phyloP scores from a whole-genome alignment of 1,140 invertebrate genomes.

The Lordiphosa clarofinis region DNA sequence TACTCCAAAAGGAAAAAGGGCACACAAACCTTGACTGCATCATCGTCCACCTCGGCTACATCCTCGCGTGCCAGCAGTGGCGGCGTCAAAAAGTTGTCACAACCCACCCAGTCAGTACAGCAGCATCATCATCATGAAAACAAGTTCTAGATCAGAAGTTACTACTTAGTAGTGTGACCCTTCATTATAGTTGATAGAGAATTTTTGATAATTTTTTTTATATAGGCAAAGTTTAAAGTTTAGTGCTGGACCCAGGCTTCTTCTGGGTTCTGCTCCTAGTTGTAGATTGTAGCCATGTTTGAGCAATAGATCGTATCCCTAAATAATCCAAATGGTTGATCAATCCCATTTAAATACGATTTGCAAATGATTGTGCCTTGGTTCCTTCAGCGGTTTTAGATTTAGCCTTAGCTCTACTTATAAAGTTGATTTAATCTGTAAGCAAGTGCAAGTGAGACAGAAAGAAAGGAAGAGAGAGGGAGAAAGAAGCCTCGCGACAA shows the following conservation, averaged over 20 bases:
- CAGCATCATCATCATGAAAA: slow-evolving; percentile 20
- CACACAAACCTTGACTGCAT: slow-evolving; percentile 39
- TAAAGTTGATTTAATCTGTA: slow-evolving; percentile 57
- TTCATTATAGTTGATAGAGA: slow-evolving; percentile 23
- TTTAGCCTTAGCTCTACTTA: slow-evolving; percentile 42
- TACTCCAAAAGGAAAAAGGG: slow-evolving; percentile 67
- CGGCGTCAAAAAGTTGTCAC: slow-evolving; percentile 37
- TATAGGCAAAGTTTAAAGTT: slow-evolving; percentile 49
- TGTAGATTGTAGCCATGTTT: slow-evolving; percentile 35
- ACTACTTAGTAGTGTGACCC: not conserved
- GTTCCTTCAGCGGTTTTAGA: slow-evolving; percentile 66
- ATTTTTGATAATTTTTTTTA: slow-evolving; percentile 63
- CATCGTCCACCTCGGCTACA: slow-evolving; percentile 48
- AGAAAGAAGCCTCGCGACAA: slow-evolving; percentile 19
- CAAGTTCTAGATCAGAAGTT: slow-evolving; percentile 30
- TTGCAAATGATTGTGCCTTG: slow-evolving; percentile 73
- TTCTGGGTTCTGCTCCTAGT: slow-evolving; percentile 25
- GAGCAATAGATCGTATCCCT: slow-evolving; percentile 22
- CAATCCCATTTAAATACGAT: slow-evolving; percentile 31
- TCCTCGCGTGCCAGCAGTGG: slow-evolving; percentile 60
- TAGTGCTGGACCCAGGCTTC: slow-evolving; percentile 22
- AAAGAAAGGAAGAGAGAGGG: not conserved
- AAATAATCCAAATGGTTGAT: slow-evolving; percentile 16
- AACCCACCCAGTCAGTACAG: slow-evolving; percentile 13
- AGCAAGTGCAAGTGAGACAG: slow-evolving; percentile 15